phyloP scores from a whole-genome alignment of 1,140 invertebrate genomes.

The Gonioctena quinquepunctata region DNA sequence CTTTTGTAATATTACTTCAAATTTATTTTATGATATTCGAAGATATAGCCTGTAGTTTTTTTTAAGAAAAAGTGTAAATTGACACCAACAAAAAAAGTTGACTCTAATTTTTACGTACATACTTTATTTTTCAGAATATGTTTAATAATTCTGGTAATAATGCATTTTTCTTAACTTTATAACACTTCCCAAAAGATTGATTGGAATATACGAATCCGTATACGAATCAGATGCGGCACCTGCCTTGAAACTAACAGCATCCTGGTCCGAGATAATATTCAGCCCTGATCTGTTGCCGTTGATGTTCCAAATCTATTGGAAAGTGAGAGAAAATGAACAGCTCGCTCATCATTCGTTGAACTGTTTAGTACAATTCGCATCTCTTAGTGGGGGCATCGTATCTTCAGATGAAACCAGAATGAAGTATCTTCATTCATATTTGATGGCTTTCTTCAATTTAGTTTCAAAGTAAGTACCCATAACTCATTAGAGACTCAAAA shows the following conservation, averaged over 20 bases:
- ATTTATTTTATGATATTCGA: too few species aligned
- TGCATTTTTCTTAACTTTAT: constrained; percentile 58
- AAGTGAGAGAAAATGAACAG: constrained; percentile 74
- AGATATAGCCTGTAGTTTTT: too few species aligned
- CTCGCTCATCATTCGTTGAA: constrained; percentile 76
- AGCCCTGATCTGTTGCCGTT: constrained; percentile 73
- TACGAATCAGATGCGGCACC: constrained; percentile 70
- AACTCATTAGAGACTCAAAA: too few species aligned
- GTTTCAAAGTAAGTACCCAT: constrained; percentile 58
- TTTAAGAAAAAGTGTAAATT: too few species aligned
- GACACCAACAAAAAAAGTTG: too few species aligned
- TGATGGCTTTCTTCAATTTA: constrained; percentile 72
- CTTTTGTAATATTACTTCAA: too few species aligned
- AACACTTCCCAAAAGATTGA: constrained; percentile 68
- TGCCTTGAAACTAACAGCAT: constrained; percentile 62
- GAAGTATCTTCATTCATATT: constrained; percentile 74
- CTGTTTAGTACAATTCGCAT: constrained; percentile 80
- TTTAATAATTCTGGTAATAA: not conserved
- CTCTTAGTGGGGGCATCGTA: constrained; percentile 74
- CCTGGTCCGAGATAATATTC: constrained; percentile 79
- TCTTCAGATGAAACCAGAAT: constrained; percentile 62
- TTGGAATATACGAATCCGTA: constrained; percentile 72
- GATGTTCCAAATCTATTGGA: constrained; percentile 84
- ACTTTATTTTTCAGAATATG: not conserved
- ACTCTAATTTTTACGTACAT: too few species aligned